Base-by-base conservation (phyloP, 2,113 vertebrate genomes). In the Macquaria australasica region DNA sequence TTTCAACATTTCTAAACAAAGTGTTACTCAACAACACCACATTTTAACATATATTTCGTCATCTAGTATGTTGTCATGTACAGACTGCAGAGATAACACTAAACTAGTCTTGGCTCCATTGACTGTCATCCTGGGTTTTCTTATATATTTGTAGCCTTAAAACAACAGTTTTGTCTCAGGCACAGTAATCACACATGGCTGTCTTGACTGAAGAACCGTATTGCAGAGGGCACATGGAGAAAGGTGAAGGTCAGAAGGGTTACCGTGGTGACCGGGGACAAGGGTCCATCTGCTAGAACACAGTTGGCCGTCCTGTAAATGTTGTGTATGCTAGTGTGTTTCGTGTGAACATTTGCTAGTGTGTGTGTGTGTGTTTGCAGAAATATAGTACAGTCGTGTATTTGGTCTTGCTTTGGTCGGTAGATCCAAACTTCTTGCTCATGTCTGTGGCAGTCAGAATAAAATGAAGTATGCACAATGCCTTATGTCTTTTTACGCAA, bases 181-280 rank as follows among this genome's bases (percentile, higher is more conserved):
- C 59, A 20, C 16, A 69, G 3, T n/a, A 4, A 64, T 77, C 31
- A 37, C 75, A 72, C n/a, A 20, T 60, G 37, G 58, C 25, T 28
- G 34, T 48, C 31, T 34, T 55, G 23, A 72, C 31, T 60, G 25
- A 77, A 55, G 37, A 80, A 76, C 34, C 10, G 11, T 15, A 66
- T 25, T 62, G 48, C 56, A 58, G 41, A 69, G 31, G 28, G 43
- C 31, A 55, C 20, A 11, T 15, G 12, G 0, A 72, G 11, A 58
- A 66, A 53, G n/a, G 70, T 88, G 39, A 63, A 45, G 50, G 66
- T 80, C 50, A 71, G 34, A 51, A 59, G 12, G 43, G 41, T 80
- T 80, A 62, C 67, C 56, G 58, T 66, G 15, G 73, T 9, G 43
- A 79, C 71, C 59, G 0, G 31, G 39, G 45, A 58, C 2, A 45